phyloP scores from a whole-genome alignment of 2,113 vertebrate genomes.

The Nycticebus coucang region DNA sequence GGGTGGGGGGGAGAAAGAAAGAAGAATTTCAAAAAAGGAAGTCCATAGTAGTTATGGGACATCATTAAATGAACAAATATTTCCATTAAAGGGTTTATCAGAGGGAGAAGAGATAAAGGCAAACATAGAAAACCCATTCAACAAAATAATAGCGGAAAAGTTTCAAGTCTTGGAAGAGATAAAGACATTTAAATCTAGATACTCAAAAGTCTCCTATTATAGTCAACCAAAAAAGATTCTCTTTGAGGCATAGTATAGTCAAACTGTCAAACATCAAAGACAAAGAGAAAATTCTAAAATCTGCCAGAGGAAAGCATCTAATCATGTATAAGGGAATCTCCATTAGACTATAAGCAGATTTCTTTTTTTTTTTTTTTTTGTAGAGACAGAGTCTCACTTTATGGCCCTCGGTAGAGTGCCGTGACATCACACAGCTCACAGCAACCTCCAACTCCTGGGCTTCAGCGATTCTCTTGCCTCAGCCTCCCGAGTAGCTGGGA shows the following conservation, averaged over 20 bases:
- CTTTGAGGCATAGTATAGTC: background rate
- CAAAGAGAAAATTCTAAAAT: background rate
- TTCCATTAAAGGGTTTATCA: background rate
- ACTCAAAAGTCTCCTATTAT: background rate
- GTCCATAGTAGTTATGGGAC: background rate
- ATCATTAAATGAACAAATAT: background rate
- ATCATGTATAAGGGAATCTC: background rate
- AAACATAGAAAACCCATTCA: background rate
- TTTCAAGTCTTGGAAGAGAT: background rate
- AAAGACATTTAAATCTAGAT: background rate
- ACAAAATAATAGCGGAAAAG: background rate
- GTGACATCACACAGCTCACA: no score
- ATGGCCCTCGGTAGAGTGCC: no score
- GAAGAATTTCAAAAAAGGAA: background rate
- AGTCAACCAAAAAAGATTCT: background rate
- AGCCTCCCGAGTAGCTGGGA: no score
- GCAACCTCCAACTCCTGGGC: no score
- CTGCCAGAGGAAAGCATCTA: background rate
- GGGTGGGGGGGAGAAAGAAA: background rate
- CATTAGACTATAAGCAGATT: no score
- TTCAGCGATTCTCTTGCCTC: no score
- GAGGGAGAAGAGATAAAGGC: background rate
- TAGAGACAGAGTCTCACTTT: no score
- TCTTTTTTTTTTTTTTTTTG: no score
- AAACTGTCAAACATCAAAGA: background rate